A percentile compares a stretch with the other conserved stretches of the same genome.
Evolutionary conservation across 2,113 vertebrate genomes (phyloP).

Genomic region (Phasianus colchicus): DNA sequence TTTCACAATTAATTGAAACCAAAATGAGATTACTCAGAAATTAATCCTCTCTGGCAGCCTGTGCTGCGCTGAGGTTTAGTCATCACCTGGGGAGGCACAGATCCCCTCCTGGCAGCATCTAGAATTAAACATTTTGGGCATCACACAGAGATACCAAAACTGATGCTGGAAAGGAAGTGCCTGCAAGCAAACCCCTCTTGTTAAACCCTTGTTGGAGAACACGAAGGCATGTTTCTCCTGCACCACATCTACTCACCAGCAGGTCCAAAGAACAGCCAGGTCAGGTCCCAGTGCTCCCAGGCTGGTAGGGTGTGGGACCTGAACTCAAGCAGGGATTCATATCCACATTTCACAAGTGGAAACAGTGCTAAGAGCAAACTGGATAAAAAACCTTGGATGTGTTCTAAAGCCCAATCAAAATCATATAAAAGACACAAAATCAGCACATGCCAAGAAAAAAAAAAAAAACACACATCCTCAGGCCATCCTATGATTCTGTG

Average conservation of each 20-base stretch:
- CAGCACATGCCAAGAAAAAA: background rate
- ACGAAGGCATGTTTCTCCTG: background rate
- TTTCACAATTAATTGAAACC: background rate
- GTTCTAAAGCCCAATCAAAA: background rate
- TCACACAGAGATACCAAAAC: rapidly evolving
- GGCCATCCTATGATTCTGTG: no score
- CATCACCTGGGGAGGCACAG: background rate
- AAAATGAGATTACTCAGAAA: background rate
- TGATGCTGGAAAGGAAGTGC: background rate
- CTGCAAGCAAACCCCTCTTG: background rate
- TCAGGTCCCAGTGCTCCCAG: rapidly evolving
- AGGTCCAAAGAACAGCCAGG: background rate
- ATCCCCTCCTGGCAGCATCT: background rate
- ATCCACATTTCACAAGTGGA: background rate
- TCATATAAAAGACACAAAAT: rapidly evolving
- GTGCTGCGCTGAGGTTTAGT: background rate
- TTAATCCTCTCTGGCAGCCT: background rate
- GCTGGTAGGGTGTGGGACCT: background rate
- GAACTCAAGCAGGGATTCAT: background rate
- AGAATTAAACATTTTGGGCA: background rate
- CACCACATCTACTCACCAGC: rapidly evolving
- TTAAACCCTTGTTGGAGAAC: background rate
- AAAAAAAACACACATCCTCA: background rate
- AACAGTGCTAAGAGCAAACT: background rate
- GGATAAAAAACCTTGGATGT: background rate